Conservation (phyloP, 2,113 vertebrate genomes). For the Nerophis ophidion region DNA sequence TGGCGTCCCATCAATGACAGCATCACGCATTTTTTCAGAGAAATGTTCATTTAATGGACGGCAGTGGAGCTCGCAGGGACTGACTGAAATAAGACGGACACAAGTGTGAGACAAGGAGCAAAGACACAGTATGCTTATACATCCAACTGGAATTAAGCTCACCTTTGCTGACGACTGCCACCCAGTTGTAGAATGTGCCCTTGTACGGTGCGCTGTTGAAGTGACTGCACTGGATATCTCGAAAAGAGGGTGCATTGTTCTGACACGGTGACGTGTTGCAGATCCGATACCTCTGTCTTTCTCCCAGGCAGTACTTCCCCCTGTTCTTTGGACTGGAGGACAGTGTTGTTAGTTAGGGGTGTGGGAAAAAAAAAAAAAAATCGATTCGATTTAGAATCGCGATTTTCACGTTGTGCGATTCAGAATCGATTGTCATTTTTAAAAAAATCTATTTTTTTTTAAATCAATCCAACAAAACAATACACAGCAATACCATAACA, state of each 20-base stretch:
- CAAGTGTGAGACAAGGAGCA: too few species aligned
- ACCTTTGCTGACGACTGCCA: slow-evolving; percentile 79
- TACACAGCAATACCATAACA: too few species aligned
- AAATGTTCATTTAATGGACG: slow-evolving; percentile 78
- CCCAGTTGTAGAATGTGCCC: slow-evolving; percentile 84
- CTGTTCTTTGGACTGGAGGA: slow-evolving; percentile 77
- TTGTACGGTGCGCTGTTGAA: slow-evolving; percentile 84
- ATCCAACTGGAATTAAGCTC: slow-evolving; percentile 34
- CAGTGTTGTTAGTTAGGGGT: background rate
- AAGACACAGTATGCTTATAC: background rate
- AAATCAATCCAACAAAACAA: too few species aligned
- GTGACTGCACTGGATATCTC: slow-evolving; percentile 82
- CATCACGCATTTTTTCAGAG: slow-evolving; percentile 83
- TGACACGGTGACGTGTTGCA: slow-evolving; percentile 76
- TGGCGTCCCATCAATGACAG: slow-evolving; percentile 82
- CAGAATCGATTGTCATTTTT: too few species aligned
- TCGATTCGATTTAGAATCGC: too few species aligned
- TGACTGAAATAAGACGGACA: slow-evolving; percentile 63
- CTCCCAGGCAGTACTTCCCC: slow-evolving; percentile 87
- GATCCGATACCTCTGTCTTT: slow-evolving; percentile 77
- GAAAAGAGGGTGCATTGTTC: slow-evolving; percentile 72
- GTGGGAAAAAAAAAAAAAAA: too few species aligned
- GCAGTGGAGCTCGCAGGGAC: slow-evolving; percentile 92
- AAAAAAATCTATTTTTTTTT: too few species aligned
- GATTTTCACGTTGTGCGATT: too few species aligned